Percentiles rank a stretch among this genome's conserved stretches.
Evolutionary conservation across 2,113 vertebrate species (phyloP).

Genomic region (Hippocampus guttulatus): DNA sequence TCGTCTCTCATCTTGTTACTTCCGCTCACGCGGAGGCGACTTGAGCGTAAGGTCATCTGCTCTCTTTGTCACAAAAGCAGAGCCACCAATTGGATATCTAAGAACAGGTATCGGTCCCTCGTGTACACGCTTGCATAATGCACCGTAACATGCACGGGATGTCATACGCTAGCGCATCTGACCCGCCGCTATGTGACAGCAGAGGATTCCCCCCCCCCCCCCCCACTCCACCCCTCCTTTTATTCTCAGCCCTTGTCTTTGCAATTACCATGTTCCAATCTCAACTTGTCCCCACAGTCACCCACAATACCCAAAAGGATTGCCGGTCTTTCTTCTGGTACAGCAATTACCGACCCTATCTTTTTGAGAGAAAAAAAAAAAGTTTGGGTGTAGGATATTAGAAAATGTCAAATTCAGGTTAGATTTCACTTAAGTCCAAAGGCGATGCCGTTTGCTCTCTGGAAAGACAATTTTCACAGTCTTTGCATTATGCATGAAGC

Average conservation of each 20-base stretch:
- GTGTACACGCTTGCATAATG: conserved; percentile 70
- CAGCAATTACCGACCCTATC: conserved; percentile 75
- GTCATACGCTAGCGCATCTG: conserved; percentile 74
- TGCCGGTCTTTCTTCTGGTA: conserved; percentile 70
- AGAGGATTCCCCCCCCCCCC: conserved; percentile 50
- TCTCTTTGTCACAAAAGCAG: conserved; percentile 59
- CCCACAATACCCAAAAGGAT: conserved; percentile 75
- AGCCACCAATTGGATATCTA: conserved; percentile 66
- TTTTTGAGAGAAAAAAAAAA: conserved; percentile 76
- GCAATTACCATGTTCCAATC: conserved; percentile 80
- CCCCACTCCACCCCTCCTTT: conserved; percentile 51
- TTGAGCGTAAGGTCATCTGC: conserved; percentile 62
- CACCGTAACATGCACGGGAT: conserved; percentile 63
- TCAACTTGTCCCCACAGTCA: conserved; percentile 73
- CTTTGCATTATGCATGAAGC: conserved; percentile 70
- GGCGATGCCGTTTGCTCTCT: conserved; percentile 52
- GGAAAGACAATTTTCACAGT: conserved; percentile 58
- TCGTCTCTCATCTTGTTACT: conserved; percentile 60
- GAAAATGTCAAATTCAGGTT: conserved; percentile 79
- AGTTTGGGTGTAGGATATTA: conserved; percentile 74
- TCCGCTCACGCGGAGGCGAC: conserved; percentile 37
- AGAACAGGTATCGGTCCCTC: conserved; percentile 71
- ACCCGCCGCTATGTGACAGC: conserved; percentile 76
- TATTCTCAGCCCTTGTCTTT: conserved; percentile 75
- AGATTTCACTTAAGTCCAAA: conserved; percentile 74